Base-by-base conservation (phyloP, 1,140 invertebrate species). In the Gryllus bimaculatus region DNA sequence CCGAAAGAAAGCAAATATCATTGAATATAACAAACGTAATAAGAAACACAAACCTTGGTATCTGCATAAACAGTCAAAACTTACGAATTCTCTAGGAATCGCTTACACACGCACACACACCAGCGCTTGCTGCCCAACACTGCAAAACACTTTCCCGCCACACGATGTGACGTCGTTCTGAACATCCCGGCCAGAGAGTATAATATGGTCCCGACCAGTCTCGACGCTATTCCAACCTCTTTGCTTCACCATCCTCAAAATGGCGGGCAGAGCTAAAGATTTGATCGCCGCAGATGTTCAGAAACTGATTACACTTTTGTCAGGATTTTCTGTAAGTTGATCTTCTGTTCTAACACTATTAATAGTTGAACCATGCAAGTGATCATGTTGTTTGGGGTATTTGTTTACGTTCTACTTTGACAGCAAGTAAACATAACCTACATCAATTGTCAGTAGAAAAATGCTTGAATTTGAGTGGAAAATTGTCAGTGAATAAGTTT, bases 251-350 rank as follows among this genome's bases (percentile, higher is more conserved):
- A 18, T 18, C 54, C 26, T 18, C 39, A 78, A 20, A 10, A 77
- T 77, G 73, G 76, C 76, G 76, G 76, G 76, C 47, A 48, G 48
- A 18, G 76, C 47, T 18, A 77, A 48, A 54, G 76, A 77, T 48
- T n/a, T 48, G 20, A 77, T 77, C 47, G 21, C 48, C 20, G 47
- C 76, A 18, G 48, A 77, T 7, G 76, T 77, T 6, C 47, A 48
- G 0, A 77, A 77, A 3, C n/a, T 77, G 20, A 77, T 77, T 48
- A 77, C 48, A n/a, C 48, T 8, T 10, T n/a, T 77, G 20, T 48
- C 76, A 7, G 21, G 21, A 20, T 77, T 77, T 49, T 20, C 47
- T 20, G 76, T 77, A 20, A 77, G 76, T 48, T 48, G 15, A 48
- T 48, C 12, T 77, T 77, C 26, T 39, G 26, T 39, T 39, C 26